phyloP scores from a whole-genome alignment of 2,797 vertebrate genomes.

The Halcyon leucocephala region DNA sequence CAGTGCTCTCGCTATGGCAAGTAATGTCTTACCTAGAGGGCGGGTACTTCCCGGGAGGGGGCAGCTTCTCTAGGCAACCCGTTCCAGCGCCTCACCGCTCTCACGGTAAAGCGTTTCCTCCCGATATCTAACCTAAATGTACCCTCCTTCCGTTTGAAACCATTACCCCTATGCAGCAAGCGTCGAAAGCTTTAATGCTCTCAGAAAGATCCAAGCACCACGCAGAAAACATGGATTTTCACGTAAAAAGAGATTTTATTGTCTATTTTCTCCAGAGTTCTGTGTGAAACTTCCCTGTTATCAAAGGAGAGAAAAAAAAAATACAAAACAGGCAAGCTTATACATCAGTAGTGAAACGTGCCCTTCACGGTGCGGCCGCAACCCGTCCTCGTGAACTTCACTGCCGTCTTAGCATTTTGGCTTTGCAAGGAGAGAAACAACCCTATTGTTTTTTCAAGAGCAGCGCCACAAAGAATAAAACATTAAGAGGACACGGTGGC shows the following conservation, averaged over 20 bases:
- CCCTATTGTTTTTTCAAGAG: not conserved
- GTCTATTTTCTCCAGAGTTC: slow-evolving; percentile 75
- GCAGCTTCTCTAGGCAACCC: not conserved
- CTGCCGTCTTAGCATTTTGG: not conserved
- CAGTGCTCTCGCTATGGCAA: too few relatives aligned
- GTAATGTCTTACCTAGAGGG: not conserved
- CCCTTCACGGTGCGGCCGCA: slow-evolving; percentile 57
- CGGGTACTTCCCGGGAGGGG: not conserved
- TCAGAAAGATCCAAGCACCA: not conserved
- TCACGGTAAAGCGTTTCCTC: not conserved
- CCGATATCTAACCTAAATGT: not conserved
- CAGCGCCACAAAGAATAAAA: not conserved
- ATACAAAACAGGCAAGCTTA: slow-evolving; percentile 55
- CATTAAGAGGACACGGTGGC: slow-evolving; percentile 70
- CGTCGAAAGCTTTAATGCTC: not conserved
- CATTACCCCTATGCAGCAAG: not conserved
- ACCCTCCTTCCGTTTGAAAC: too few relatives aligned
- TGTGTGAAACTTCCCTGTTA: slow-evolving; percentile 48
- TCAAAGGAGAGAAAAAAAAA: slow-evolving; percentile 8
- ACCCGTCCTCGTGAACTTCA: not conserved
- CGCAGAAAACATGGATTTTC: not conserved
- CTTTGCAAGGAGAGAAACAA: not conserved
- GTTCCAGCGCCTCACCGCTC: too few relatives aligned
- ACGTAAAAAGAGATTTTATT: slow-evolving; percentile 82
- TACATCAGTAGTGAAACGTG: slow-evolving; percentile 69